Conservation (phyloP, 2,113 vertebrate species). For the Phylloscopus trochiloides region DNA sequence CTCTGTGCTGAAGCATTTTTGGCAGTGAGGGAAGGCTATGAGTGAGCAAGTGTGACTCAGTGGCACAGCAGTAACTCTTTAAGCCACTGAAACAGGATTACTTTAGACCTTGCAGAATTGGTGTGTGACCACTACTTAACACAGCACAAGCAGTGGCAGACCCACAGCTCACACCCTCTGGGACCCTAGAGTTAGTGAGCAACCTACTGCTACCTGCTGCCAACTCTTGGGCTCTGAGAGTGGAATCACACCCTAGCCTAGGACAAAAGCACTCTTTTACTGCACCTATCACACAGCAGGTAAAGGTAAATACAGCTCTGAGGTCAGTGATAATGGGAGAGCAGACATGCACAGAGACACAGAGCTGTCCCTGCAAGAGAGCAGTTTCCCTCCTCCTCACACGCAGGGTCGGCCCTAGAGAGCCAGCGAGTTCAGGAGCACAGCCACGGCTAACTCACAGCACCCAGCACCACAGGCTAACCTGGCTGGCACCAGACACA, state of each 20-base stretch:
- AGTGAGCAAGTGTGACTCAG: background rate
- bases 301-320: background rate
- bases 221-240: background rate
- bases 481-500: background rate
- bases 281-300: background rate
- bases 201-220: background rate
- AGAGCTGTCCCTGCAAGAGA: background rate
- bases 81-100: background rate
- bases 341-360: background rate
- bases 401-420: background rate
- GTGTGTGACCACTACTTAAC: background rate
- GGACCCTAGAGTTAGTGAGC: background rate
- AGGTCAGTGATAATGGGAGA: background rate
- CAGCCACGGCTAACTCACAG: background rate
- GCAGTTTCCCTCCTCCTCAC: background rate
- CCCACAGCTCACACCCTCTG: background rate
- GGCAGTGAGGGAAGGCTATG: background rate
- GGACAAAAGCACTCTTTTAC: background rate
- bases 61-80: background rate
- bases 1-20: background rate
- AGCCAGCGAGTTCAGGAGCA: background rate
- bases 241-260: background rate
- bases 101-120: background rate
- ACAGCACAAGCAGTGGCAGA: background rate
- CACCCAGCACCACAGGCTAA: background rate